Evolutionary conservation across 2,113 vertebrate genomes (phyloP).

Genomic region (Pseudorectes ferrugineus): DNA sequence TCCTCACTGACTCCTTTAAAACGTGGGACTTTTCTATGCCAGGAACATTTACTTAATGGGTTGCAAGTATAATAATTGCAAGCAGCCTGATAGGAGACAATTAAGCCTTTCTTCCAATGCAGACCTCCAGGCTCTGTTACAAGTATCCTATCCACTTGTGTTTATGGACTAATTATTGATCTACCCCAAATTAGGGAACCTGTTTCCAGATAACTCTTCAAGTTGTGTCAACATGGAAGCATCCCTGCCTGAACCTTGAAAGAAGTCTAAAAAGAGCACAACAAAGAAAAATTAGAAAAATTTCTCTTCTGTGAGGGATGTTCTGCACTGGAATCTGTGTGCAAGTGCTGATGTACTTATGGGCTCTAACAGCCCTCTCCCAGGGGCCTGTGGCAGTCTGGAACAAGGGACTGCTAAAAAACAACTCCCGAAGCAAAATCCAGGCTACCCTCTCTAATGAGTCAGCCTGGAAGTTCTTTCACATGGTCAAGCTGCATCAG

Average conservation of each 20-base stretch:
- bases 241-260: neutral
- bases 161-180: neutral
- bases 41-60: neutral
- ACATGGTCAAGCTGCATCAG: neutral
- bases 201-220: neutral
- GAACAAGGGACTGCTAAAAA: neutral
- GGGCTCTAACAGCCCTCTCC: neutral
- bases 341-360: accelerated
- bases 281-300: neutral
- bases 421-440: neutral
- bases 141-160: accelerated
- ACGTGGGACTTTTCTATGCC: neutral
- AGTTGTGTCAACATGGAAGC: neutral
- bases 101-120: neutral
- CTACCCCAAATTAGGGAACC: neutral
- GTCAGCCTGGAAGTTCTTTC: neutral
- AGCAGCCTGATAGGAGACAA: neutral
- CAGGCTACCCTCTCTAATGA: neutral
- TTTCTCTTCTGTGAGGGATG: neutral
- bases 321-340: neutral
- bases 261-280: neutral
- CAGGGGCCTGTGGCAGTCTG: neutral
- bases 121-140: neutral
- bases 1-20: neutral
- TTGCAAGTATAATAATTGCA: neutral